Conservation (phyloP, 2,797 vertebrate species). For the Pipistrellus kuhlii region DNA sequence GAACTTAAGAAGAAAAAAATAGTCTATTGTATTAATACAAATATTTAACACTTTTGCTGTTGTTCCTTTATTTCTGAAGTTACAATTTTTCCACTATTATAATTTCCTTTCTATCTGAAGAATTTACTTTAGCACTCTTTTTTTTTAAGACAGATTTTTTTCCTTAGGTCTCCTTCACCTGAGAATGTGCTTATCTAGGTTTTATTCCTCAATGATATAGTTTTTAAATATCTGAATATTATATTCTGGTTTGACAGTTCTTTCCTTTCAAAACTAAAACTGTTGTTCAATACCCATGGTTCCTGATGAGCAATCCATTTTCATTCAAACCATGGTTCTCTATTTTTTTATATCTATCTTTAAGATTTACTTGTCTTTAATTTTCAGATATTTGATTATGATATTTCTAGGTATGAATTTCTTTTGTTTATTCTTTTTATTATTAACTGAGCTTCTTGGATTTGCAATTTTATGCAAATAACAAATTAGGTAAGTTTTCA, state of each 20-base stretch:
- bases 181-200: not conserved
- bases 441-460: not conserved
- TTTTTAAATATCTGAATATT: not conserved
- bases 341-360: not conserved
- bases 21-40: not conserved
- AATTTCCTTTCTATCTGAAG: not conserved
- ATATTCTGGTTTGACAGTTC: not conserved
- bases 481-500: not conserved
- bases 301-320: not conserved
- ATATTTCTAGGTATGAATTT: not conserved
- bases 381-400: slow-evolving; percentile 15
- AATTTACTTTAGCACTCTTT: not conserved
- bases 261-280: not conserved
- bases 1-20: not conserved
- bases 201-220: not conserved
- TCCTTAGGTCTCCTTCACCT: not conserved
- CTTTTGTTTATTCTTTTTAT: slow-evolving; percentile 14
- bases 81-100: not conserved
- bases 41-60: not conserved
- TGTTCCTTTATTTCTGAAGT: not conserved
- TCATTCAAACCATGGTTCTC: not conserved
- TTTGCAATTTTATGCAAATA: not conserved
- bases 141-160: not conserved
- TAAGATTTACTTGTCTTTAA: not conserved
- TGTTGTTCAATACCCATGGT: not conserved